phyloP scores from a whole-genome alignment of 2,797 vertebrate genomes.

The Monodelphis domestica region DNA sequence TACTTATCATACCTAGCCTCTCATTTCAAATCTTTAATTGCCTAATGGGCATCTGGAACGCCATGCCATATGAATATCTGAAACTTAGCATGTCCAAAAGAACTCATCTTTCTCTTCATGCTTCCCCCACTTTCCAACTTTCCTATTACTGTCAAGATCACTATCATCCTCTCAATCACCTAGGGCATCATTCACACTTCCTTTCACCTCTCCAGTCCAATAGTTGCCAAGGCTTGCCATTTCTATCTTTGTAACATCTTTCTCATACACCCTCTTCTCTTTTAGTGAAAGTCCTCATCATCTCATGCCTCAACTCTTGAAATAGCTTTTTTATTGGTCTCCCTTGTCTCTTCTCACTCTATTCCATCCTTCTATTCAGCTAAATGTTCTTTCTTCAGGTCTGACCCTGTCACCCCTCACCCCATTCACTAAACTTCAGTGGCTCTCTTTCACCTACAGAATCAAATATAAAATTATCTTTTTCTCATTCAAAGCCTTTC shows the following conservation, averaged over 20 bases:
- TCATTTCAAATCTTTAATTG: background rate
- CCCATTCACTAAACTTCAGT: background rate
- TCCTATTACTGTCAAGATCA: background rate
- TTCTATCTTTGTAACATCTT: background rate
- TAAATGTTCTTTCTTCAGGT: background rate
- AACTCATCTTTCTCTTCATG: background rate
- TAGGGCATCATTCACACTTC: background rate
- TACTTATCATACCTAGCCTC: background rate
- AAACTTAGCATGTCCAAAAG: background rate
- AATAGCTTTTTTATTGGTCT: background rate
- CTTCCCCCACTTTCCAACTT: background rate
- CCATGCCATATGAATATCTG: background rate
- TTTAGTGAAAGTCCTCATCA: background rate
- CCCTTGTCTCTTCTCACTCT: background rate
- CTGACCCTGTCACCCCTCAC: background rate
- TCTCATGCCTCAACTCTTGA: background rate
- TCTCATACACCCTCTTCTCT: background rate
- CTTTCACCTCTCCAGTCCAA: background rate
- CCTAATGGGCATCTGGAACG: background rate
- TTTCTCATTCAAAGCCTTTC: background rate
- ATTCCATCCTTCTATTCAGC: background rate
- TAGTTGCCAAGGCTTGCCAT: background rate
- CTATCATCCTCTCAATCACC: background rate
- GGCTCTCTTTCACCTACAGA: background rate
- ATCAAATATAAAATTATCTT: background rate